These are phyloP conservation scores for Ridgeia piscesae DNA, from an alignment of 1,140 invertebrate species.

Conservation along the genomic window DNA sequence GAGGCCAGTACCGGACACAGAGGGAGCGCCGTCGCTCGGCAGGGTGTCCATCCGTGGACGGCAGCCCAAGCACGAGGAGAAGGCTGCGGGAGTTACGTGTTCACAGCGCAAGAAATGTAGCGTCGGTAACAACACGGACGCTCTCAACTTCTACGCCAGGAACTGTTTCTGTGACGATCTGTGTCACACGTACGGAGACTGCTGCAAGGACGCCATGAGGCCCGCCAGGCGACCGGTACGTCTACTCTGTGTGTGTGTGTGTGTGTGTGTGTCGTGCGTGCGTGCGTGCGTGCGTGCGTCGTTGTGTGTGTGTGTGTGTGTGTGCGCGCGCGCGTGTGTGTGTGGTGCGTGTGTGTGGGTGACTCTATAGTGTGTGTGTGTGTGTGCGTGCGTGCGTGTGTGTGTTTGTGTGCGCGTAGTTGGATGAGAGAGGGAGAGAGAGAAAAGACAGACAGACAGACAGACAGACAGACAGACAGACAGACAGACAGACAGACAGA, in stretches of 20 bases:
- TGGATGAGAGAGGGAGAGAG: not conserved
- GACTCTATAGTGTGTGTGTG: not conserved
- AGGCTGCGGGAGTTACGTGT: not conserved
- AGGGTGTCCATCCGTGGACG: not conserved
- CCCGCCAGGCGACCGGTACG: not conserved
- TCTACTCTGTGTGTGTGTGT: not conserved
- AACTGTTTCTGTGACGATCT: slow-evolving; percentile 31
- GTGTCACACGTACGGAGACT: slow-evolving; percentile 26
- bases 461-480: no score
- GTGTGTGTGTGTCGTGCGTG: no score
- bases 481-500: no score
- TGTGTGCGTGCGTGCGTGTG: not conserved
- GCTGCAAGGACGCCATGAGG: slow-evolving; percentile 22
- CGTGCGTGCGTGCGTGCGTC: not conserved
- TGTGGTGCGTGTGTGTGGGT: not conserved
- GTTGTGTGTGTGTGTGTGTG: not conserved
- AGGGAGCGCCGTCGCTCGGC: not conserved
- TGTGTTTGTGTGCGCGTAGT: not conserved
- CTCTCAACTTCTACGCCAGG: slow-evolving; percentile 11
- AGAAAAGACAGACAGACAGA: no score
- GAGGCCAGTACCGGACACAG: not conserved
- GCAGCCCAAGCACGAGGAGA: not conserved
- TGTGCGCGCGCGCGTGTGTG: not conserved
- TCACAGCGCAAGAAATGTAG: not conserved
- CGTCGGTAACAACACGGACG: not conserved